A percentile compares a stretch with the other conserved stretches of the same genome.
Evolutionary conservation across 2,888 invertebrate genomes (phyloP).

Genomic region (Eupithecia centaureata): DNA sequence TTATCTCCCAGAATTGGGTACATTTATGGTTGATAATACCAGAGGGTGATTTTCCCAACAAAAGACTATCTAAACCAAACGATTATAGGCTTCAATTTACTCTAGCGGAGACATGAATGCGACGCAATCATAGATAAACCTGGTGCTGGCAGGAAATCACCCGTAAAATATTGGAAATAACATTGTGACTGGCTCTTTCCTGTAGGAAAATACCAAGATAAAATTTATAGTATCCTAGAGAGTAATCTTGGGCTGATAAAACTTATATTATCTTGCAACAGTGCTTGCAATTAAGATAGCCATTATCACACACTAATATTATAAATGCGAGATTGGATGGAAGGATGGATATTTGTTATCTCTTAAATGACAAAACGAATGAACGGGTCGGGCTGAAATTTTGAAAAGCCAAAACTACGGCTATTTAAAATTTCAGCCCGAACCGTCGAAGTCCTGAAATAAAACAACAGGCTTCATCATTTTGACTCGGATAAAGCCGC

Average conservation of each 20-base stretch:
- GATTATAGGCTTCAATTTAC: slow-evolving; percentile 21
- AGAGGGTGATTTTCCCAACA: background rate
- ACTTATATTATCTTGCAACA: slow-evolving; percentile 16
- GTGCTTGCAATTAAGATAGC: background rate
- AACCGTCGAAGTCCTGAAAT: no score
- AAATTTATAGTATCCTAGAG: slow-evolving; percentile 20
- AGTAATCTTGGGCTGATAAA: slow-evolving; percentile 26
- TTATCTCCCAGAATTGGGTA: no score
- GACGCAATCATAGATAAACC: slow-evolving; percentile 21
- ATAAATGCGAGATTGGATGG: no score
- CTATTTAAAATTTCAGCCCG: no score
- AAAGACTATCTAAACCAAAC: slow-evolving; percentile 31
- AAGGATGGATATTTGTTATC: no score
- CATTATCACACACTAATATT: no score
- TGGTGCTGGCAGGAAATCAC: slow-evolving; percentile 12
- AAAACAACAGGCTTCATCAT: no score
- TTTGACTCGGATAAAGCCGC: no score
- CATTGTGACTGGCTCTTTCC: slow-evolving; percentile 10
- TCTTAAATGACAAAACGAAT: no score
- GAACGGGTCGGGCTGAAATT: no score
- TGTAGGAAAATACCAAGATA: slow-evolving; percentile 31
- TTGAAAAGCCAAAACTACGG: no score
- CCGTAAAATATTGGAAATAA: slow-evolving; percentile 30
- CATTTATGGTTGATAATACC: background rate
- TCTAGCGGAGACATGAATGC: slow-evolving; percentile 29